Base-by-base conservation (phyloP, 2,797 vertebrate species). In the Mormyrus proboscirostris region DNA sequence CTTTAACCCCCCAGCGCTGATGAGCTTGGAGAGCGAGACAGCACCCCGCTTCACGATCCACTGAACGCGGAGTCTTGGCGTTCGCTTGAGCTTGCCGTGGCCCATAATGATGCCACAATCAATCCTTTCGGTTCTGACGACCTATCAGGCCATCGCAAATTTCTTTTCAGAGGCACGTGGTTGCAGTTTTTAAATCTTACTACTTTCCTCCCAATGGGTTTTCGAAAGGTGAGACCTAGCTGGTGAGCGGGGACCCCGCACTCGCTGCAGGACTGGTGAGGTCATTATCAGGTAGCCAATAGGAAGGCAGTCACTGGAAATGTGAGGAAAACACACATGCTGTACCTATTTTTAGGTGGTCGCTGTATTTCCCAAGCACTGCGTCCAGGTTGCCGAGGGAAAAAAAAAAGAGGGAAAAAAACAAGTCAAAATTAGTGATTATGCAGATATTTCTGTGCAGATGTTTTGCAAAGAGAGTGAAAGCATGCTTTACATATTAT, bases 361-460 rank as follows among this genome's bases (percentile, higher is more conserved):
- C 12, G 25, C 89, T 89, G 89, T 89, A 89, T 57, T 89, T 89
- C 65, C 89, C 89, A 10, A 89, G 50, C 86, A 89, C 89, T 89
- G 86, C 4, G 12, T 9, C 62, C 76, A 88, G 5, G 53, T n/a
- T 22, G 49, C 5, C 19, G 7, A 33, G 29, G n/a, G 22, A 29
- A 88, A 12, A 47, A 12, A 47, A 33, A 49, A 38, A 38, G 33
- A 25, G 85, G 4, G 4, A 19, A 44, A n/a, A 47, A 88, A 25
- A 79, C 14, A 9, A 6, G 49, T 51, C 8, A 51, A 84, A 84
- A 84, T 49, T 49, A 50, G 82, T 22, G 47, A 19, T 49, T 51
- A n/a, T 9, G 6, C 44, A 83, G 41, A 9, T 19, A 83, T 44
- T 83, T 44, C 41, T 49, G 49, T 51, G 6, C 9, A 51, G 9